Evolutionary conservation across 2,888 invertebrate species (phyloP).

Genomic region (Xanthia icteritia): DNA sequence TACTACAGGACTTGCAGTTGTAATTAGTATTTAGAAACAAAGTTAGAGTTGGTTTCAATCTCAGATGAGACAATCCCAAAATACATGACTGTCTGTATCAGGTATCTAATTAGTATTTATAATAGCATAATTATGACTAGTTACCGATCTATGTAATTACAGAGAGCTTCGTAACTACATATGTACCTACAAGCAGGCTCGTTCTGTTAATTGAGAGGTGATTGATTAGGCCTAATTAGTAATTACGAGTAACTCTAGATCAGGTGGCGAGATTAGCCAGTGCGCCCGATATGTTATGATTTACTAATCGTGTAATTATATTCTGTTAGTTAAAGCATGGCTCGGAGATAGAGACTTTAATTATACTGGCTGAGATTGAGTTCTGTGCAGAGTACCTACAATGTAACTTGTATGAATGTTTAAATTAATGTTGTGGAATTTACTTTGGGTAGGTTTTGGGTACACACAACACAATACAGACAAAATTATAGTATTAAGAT

Average conservation of each 20-base stretch:
- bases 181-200: constrained; percentile 11
- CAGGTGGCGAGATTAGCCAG: constrained; percentile 49
- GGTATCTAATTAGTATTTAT: constrained; percentile 33
- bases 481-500: constrained; percentile 30
- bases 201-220: constrained; percentile 55
- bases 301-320: constrained; percentile 39
- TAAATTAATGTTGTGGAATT: constrained; percentile 24
- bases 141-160: constrained; percentile 34
- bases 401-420: constrained; percentile 17
- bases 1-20: background rate
- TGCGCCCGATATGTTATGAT: constrained; percentile 50
- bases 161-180: constrained; percentile 20
- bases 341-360: constrained; percentile 10
- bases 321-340: constrained; percentile 4
- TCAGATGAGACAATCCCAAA: background rate
- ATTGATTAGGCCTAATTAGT: constrained; percentile 63
- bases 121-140: constrained; percentile 38
- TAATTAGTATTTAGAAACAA: background rate
- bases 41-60: background rate
- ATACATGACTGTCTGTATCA: constrained; percentile 2
- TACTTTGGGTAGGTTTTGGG: constrained; percentile 5
- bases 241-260: constrained; percentile 57
- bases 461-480: background rate
- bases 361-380: constrained; percentile 21
- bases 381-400: constrained; percentile 4